Base-by-base conservation (phyloP, 1,140 invertebrate genomes). In the Lepidostoma basale region DNA sequence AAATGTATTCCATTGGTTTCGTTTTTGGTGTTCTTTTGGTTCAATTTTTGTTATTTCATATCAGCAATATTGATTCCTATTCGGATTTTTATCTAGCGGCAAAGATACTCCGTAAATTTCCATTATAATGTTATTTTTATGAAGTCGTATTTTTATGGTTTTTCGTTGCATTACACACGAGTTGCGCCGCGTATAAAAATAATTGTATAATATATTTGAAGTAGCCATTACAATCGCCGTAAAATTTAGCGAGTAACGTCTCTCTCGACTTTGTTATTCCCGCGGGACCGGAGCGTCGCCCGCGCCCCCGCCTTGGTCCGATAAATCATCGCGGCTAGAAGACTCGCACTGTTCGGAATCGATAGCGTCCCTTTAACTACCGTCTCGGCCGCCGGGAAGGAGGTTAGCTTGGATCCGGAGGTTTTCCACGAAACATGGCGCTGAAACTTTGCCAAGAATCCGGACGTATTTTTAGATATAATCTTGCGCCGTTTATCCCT, bases 371-470 rank as follows among this genome's bases (percentile, higher is more conserved):
- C 22, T 20, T 56, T 42, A 26, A 40, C 30, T 58, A 58, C 54
- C 25, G 18, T 33, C 12, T 33, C 12, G 12, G n/a, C n/a, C 30
- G 12, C 30, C 54, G 6, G 12, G 20, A 25, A 5, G 56, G 23
- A 39, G 56, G 56, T 25, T 59, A 59, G 42, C 10, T 22, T 23
- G 56, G 56, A 42, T 60, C 20, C 56, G 56, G 36, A 42, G 20
- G 49, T 65, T 62, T 62, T 58, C 18, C 60, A 47, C 59, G 52
- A 56, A 71, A 67, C 69, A 70, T 25, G 69, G 58, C 59, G 69
- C 69, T 70, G 69, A 70, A 70, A 59, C 63, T 54, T 63, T 70
- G 69, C 69, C 69, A 70, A 70, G 58, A 49, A 33, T 20, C 23
- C 56, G 69, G 58, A 70, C 44, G 33, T 56, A 67, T 66, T 63